These are phyloP conservation scores for Dione juno DNA, from an alignment of 2,888 invertebrate species.

Conservation along the genomic window DNA sequence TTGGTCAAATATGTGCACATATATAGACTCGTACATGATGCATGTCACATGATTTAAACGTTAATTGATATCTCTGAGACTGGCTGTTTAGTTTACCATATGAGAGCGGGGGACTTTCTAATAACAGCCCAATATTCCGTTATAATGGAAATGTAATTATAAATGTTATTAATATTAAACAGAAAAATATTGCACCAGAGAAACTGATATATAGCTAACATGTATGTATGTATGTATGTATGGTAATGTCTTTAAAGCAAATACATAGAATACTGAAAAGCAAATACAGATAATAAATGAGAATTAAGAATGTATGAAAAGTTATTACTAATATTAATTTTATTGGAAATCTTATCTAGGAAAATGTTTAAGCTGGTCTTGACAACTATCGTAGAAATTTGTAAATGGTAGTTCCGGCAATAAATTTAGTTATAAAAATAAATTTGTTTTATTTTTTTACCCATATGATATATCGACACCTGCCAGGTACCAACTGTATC, in stretches of 20 bases:
- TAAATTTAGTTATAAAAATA: conserved; percentile 70
- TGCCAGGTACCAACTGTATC: no score
- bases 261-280: conserved; percentile 6
- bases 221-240: not conserved
- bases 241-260: conserved; percentile 3
- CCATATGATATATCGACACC: not conserved
- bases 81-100: not conserved
- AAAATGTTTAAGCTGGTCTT: conserved; percentile 71
- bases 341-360: conserved; percentile 39
- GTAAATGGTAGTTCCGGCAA: conserved; percentile 72
- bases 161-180: no score
- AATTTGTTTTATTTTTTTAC: conserved; percentile 38
- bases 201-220: not conserved
- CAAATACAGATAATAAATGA: not conserved
- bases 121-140: not conserved
- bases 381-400: conserved; percentile 63
- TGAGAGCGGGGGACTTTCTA: not conserved
- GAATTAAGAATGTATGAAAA: conserved; percentile 13
- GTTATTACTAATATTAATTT: conserved; percentile 29
- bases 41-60: not conserved
- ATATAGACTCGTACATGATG: no score
- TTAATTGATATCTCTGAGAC: not conserved
- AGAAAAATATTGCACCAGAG: not conserved
- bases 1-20: not conserved
- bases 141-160: not conserved